Conservation (phyloP, 2,113 vertebrate species). For the Notechis scutatus region DNA sequence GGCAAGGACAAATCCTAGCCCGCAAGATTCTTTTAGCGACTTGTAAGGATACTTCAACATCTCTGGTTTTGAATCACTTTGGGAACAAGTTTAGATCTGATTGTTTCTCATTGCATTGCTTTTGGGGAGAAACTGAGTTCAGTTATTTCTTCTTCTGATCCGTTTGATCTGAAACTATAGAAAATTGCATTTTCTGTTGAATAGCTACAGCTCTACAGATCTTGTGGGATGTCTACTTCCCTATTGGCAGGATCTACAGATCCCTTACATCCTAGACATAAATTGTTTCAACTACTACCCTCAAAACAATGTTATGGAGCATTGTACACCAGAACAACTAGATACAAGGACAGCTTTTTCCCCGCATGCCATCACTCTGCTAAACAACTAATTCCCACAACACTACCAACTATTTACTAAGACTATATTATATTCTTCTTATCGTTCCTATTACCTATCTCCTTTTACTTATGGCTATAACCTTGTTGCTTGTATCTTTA, state of each 20-base stretch:
- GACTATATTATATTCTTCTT: too few species aligned
- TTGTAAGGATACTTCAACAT: background rate
- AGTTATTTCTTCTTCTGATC: background rate
- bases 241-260: background rate
- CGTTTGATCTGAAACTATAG: background rate
- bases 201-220: background rate
- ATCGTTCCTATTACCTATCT: too few species aligned
- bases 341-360: too few species aligned
- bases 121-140: background rate
- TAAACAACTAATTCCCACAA: too few species aligned
- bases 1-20: background rate
- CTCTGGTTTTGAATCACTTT: background rate
- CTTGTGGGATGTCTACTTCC: background rate
- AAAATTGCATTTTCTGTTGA: background rate
- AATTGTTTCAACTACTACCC: too few species aligned
- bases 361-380: too few species aligned
- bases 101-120: background rate
- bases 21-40: background rate
- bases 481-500: too few species aligned
- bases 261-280: too few species aligned
- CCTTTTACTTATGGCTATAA: too few species aligned
- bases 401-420: too few species aligned
- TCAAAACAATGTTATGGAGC: too few species aligned
- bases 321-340: too few species aligned
- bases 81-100: background rate